Percentiles rank a stretch among this genome's conserved stretches.
Evolutionary conservation across 2,797 vertebrate genomes (phyloP).

Genomic region (Sebastes umbrosus): DNA sequence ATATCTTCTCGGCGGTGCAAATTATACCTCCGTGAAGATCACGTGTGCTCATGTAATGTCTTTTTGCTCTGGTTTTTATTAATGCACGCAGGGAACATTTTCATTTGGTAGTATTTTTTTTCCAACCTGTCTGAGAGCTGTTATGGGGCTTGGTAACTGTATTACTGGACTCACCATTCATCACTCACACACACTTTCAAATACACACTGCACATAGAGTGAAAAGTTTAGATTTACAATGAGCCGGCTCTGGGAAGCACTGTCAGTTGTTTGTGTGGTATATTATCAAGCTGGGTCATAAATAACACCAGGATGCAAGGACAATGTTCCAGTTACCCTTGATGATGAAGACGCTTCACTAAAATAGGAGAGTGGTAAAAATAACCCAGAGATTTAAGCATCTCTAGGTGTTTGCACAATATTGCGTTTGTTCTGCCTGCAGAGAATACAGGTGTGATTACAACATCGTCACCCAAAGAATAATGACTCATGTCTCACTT

Average conservation of each 20-base stretch:
- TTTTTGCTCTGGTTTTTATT: not conserved
- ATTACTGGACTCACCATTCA: conserved; percentile 30
- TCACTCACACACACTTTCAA: not conserved
- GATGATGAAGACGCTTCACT: conserved; percentile 40
- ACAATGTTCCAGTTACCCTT: conserved; percentile 24
- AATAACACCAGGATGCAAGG: conserved; percentile 39
- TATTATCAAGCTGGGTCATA: conserved; percentile 25
- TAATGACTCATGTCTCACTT: conserved; percentile 13
- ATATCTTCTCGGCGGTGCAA: not conserved
- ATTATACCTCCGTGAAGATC: conserved; percentile 3
- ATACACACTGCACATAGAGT: not conserved
- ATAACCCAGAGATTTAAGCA: not conserved
- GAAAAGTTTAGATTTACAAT: conserved; percentile 25
- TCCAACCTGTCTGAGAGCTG: conserved; percentile 18
- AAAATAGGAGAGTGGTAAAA: conserved; percentile 16
- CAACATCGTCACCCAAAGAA: conserved; percentile 3
- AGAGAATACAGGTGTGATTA: not conserved
- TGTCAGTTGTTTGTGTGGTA: conserved; percentile 23
- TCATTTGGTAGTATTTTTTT: conserved; percentile 26
- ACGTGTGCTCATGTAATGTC: not conserved
- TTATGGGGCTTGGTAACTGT: conserved; percentile 14
- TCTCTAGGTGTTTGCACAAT: not conserved
- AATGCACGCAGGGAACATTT: not conserved
- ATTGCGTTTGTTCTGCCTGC: conserved; percentile 7
- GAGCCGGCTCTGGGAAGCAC: not conserved